Base-by-base conservation (phyloP, 2,113 vertebrate genomes). In the Heterotis niloticus region DNA sequence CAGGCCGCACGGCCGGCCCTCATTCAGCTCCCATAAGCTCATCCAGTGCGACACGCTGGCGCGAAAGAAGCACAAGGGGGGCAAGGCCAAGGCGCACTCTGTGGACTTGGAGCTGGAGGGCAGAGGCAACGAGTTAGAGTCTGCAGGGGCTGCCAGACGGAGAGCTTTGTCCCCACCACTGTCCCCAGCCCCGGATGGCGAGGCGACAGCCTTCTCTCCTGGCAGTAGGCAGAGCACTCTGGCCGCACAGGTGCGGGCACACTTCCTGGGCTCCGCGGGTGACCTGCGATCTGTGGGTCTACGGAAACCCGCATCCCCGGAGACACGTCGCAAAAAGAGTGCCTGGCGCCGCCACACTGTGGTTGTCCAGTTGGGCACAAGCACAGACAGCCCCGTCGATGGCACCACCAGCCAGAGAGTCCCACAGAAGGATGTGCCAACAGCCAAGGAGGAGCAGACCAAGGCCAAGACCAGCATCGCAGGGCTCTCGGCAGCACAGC, bases 331-430 rank as follows among this genome's bases (percentile, higher is more conserved):
- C 77, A 94, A 88, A 85, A 93, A 90, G 24, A 94, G 90, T 85
- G 92, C 91, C 64, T 94, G 93, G 93, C 91, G 94, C 0, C 92
- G 94, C 11, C 95, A 97, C 89, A 96, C 96, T 0, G 94, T 96
- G 64, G 88, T 96, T 65, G 94, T 96, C 80, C 88, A 81, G 71
- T 64, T 86, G 77, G 76, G 80, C 56, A 20, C 70, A 44, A 10
- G 70, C 70, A 54, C 62, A 62, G 77, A 69, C 29, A n/a, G 51
- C 73, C 68, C 78, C 79, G 73, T 81, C 69, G 78, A 66, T 17
- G 67, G 26, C 26, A 80, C 72, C 59, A 73, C 29, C 52, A 59
- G 26, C 29, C 20, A 54, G 17, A 56, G 44, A 29, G 23, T 11
- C 51, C 56, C 59, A 23, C 11, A 66, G 14, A 26, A 24, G 11